phyloP scores from a whole-genome alignment of 2,888 invertebrate genomes.

The Leucoma salicis region DNA sequence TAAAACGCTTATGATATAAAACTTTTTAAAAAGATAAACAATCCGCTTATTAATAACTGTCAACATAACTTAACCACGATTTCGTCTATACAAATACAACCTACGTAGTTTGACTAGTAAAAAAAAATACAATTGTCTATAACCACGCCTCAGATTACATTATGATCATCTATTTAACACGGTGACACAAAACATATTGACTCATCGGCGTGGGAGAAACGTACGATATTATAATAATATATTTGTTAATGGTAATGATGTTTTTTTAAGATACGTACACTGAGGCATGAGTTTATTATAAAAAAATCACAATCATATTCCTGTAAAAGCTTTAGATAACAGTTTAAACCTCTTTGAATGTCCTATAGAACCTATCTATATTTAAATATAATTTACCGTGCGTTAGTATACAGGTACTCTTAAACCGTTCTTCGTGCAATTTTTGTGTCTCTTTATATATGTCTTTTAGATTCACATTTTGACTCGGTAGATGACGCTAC shows the following conservation, averaged over 20 bases:
- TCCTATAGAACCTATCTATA: too few species aligned
- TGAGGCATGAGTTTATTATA: not conserved
- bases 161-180: conserved; percentile 31
- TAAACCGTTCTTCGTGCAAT: too few species aligned
- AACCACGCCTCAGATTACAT: conserved; percentile 18
- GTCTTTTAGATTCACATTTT: too few species aligned
- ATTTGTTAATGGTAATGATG: conserved; percentile 21
- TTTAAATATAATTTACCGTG: too few species aligned
- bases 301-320: too few species aligned
- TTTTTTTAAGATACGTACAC: not conserved
- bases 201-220: conserved; percentile 32
- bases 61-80: conserved; percentile 12
- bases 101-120: conserved; percentile 17
- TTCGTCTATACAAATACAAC: conserved; percentile 15
- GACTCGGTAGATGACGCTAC: too few species aligned
- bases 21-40: too few species aligned
- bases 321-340: too few species aligned
- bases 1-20: too few species aligned
- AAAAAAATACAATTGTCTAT: conserved; percentile 28
- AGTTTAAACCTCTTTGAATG: too few species aligned
- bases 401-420: too few species aligned
- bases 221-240: conserved; percentile 27
- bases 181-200: conserved; percentile 33
- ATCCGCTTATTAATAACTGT: conserved; percentile 16
- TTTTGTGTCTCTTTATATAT: too few species aligned